Evolutionary conservation across 2,888 invertebrate species (phyloP).

Genomic region (Ellobium chinense): DNA sequence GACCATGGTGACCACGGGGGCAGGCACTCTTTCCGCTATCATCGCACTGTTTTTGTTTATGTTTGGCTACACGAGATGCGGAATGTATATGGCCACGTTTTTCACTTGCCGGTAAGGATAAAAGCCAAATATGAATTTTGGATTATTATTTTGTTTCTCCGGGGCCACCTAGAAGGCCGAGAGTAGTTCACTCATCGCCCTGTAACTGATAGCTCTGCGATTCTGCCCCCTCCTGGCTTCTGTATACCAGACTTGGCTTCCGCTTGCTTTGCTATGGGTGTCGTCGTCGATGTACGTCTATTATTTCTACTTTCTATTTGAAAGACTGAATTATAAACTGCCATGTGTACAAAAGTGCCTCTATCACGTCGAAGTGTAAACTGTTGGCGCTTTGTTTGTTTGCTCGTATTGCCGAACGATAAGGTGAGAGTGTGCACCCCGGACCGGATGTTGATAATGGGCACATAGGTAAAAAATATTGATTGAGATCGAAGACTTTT

Average conservation of each 20-base stretch:
- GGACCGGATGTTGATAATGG: no score
- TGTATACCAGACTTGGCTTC: background rate
- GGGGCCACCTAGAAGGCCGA: conserved; percentile 11
- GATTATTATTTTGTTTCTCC: background rate
- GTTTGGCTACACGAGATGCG: no score
- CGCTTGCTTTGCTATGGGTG: conserved; percentile 24
- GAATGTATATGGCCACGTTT: no score
- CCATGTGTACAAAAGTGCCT: conserved; percentile 1
- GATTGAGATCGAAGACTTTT: no score
- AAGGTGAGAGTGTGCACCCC: no score
- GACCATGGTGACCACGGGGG: no score
- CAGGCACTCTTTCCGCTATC: no score
- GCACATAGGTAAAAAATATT: no score
- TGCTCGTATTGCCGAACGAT: no score
- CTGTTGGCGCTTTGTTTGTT: conserved; percentile 21
- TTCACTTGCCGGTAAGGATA: background rate
- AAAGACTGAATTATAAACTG: conserved; percentile 14
- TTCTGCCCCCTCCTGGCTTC: background rate
- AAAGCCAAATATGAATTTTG: background rate
- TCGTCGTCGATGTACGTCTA: conserved; percentile 12
- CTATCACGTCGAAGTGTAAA: background rate
- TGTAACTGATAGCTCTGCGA: background rate
- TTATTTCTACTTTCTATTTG: conserved; percentile 8
- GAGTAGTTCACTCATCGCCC: conserved; percentile 8
- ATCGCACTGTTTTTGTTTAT: no score